Base-by-base conservation (phyloP, 64 coral and sea anemone genomes). In the Hydrozoanthus tunicans region DNA sequence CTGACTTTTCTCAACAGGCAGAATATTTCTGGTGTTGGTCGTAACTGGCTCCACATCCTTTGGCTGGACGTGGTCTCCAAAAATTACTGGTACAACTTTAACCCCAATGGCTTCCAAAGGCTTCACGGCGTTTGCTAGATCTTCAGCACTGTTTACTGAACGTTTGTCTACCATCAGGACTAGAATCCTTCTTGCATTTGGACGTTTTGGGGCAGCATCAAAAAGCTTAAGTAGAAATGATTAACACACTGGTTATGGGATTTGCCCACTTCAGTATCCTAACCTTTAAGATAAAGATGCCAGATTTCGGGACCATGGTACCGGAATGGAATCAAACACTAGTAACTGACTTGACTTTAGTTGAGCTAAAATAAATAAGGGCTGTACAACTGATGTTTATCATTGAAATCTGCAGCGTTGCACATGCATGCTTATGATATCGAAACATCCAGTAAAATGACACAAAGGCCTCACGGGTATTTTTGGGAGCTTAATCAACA, bases 141-240 rank as follows among this genome's bases (percentile, higher is more conserved):
- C 67, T n/a, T 78, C 85, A 72, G 25, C 77, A 7, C 79, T 64
- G 53, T 96, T 93, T 10, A 51, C 24, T 61, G 95, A 78, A 52
- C 79, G 81, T 71, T 91, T 96, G 70, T 96, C 95, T 0, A 94
- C 27, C 11, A 96, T 81, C 52, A 96, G 67, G 7, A 96, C 83
- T 3, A 96, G 78, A 11, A 97, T 65, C 74, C 89, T 91, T 54
- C 79, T 94, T 1, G 92, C 95, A 14, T 79, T 51, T 32, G 92
- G 92, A 11, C 95, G 82, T 74, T 51, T 26, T 15, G 84, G 84
- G 5, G 84, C 84, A 60, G 84, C 56, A 4, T 52, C 84, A 88
- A 74, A 88, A 32, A 88, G 84, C 84, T 88, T 56, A 60, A 4
- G 1, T 14, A 4, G 15, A 20, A 69, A 17, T n/a, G 24, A 14